Percentiles rank a stretch among this genome's conserved stretches.
Evolutionary conservation across 2,888 invertebrate species (phyloP).

Genomic region (Drosophila incognita): DNA sequence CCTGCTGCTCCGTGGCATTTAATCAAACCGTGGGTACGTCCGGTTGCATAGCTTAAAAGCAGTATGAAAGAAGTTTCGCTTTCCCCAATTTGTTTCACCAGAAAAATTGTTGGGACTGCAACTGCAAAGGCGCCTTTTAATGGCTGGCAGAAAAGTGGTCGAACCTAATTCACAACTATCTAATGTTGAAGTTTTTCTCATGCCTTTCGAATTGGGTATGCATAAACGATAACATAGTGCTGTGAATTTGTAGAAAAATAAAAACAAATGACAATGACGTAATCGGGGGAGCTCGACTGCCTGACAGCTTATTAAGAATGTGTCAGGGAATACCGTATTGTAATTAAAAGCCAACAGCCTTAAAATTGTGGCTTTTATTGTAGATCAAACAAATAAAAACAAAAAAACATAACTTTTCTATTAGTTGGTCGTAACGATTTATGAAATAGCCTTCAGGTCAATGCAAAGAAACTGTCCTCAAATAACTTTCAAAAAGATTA

Average conservation of each 20-base stretch:
- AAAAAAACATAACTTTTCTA: neutral
- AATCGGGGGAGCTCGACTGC: neutral
- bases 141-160: neutral
- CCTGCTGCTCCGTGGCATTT: constrained; percentile 28
- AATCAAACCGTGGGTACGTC: constrained; percentile 35
- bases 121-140: neutral
- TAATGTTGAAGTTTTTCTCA: neutral
- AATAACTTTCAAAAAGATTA: neutral
- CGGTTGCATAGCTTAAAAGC: constrained; percentile 7
- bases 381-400: neutral
- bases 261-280: neutral
- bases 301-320: neutral
- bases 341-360: neutral
- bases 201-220: neutral
- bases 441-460: neutral
- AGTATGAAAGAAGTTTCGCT: constrained; percentile 6
- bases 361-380: neutral
- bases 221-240: neutral
- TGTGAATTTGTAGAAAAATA: too few species aligned
- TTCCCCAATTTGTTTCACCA: constrained; percentile 14
- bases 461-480: neutral
- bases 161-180: constrained; percentile 21
- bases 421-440: neutral
- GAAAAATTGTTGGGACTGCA: constrained; percentile 1
- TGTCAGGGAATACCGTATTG: neutral